phyloP scores from a whole-genome alignment of 2,113 vertebrate species.

The Lepus timidus region DNA sequence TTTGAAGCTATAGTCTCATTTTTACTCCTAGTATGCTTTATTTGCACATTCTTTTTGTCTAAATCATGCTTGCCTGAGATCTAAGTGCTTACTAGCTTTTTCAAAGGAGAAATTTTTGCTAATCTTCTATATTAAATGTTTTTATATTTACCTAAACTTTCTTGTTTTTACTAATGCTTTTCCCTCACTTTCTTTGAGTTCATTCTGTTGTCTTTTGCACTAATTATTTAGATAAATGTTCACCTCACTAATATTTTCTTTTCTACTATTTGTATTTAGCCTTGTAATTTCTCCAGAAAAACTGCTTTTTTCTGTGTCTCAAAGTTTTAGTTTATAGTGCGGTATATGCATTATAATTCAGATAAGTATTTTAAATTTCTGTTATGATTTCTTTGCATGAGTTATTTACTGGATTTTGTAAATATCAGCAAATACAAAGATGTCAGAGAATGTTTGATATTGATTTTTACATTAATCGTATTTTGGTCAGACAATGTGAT shows the following conservation, averaged over 20 bases:
- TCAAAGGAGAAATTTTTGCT: too few species aligned
- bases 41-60: too few species aligned
- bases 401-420: not conserved
- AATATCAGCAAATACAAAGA: not conserved
- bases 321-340: not conserved
- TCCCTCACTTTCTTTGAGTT: not conserved
- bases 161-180: not conserved
- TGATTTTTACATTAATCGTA: slow-evolving; percentile 12
- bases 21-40: too few species aligned
- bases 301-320: not conserved
- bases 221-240: not conserved
- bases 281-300: not conserved
- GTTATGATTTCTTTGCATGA: not conserved
- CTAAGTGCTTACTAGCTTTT: too few species aligned
- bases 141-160: too few species aligned
- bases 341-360: not conserved
- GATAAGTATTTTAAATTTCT: slow-evolving; percentile 25
- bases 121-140: too few species aligned
- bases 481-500: not conserved
- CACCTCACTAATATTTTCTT: not conserved
- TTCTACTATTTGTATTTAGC: not conserved
- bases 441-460: not conserved
- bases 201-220: not conserved
- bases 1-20: too few species aligned
- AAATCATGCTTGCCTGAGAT: too few species aligned